Evolutionary conservation across 1,140 invertebrate genomes (phyloP).

Genomic region (Ephestia elutella): DNA sequence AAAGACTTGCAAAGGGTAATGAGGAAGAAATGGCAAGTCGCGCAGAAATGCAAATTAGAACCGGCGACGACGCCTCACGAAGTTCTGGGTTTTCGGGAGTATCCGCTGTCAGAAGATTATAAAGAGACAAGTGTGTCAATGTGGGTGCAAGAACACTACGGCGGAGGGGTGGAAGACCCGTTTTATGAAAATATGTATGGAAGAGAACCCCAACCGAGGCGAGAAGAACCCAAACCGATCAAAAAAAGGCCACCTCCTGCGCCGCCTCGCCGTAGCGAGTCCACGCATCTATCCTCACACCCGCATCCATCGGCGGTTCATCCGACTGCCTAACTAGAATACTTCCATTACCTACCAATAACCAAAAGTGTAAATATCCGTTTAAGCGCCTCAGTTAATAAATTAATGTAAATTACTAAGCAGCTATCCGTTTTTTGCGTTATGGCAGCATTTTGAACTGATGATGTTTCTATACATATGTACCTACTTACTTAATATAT

Average conservation of each 20-base stretch:
- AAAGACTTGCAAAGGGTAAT: conserved; percentile 92
- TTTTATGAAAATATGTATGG: conserved; percentile 62
- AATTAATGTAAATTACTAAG: conserved; percentile 6
- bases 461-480: not conserved
- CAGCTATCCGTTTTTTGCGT: conserved; percentile 8
- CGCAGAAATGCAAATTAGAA: conserved; percentile 91
- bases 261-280: conserved; percentile 60
- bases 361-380: not conserved
- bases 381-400: conserved; percentile 5
- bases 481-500: not conserved
- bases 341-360: not conserved
- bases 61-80: conserved; percentile 90
- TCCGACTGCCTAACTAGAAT: conserved; percentile 22
- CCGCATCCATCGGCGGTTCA: conserved; percentile 24
- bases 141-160: conserved; percentile 93
- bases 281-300: conserved; percentile 51
- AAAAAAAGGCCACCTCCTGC: conserved; percentile 62
- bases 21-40: conserved; percentile 95
- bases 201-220: conserved; percentile 29
- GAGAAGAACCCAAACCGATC: conserved; percentile 53
- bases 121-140: conserved; percentile 89
- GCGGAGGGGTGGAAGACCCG: conserved; percentile 59
- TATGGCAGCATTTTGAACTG: conserved; percentile 15
- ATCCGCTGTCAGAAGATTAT: conserved; percentile 80
- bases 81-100: conserved; percentile 91